Conservation (phyloP, 1,140 invertebrate species). For the Zaprionus camerounensis region DNA sequence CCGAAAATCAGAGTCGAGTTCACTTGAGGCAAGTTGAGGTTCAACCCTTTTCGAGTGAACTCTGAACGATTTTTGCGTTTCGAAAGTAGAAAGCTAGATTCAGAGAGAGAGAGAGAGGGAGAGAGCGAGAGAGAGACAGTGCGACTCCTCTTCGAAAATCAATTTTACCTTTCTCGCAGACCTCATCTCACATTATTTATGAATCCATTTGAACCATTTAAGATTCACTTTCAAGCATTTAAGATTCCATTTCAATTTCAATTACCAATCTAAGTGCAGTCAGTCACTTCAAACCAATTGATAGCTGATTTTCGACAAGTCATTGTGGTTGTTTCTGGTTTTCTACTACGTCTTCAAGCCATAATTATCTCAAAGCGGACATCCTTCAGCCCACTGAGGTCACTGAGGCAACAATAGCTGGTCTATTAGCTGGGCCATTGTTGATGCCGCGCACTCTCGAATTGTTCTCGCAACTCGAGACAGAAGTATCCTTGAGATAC, state of each 20-base stretch:
- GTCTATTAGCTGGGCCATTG: constrained; percentile 30
- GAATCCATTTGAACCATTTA: neutral
- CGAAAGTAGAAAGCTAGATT: constrained; percentile 10
- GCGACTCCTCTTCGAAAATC: neutral
- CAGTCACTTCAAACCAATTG: constrained; percentile 32
- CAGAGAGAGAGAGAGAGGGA: neutral
- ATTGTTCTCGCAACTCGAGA: constrained; percentile 59
- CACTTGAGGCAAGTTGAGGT: neutral
- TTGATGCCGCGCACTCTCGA: constrained; percentile 29
- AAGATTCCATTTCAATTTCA: constrained; percentile 32
- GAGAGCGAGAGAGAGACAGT: neutral
- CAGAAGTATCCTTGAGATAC: constrained; percentile 62
- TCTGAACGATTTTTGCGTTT: neutral
- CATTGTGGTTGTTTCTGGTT: constrained; percentile 29
- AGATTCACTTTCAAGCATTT: neutral
- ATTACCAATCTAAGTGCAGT: constrained; percentile 30
- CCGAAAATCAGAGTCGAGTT: neutral
- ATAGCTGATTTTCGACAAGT: constrained; percentile 47
- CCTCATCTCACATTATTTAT: too few relatives aligned
- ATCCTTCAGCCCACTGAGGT: neutral
- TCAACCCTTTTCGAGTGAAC: constrained; percentile 5
- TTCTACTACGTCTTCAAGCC: constrained; percentile 15
- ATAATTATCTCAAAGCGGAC: neutral
- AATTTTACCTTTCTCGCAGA: neutral
- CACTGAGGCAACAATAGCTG: neutral